Evolutionary conservation across 2,797 vertebrate genomes (phyloP).

Genomic region (Karalla daura): DNA sequence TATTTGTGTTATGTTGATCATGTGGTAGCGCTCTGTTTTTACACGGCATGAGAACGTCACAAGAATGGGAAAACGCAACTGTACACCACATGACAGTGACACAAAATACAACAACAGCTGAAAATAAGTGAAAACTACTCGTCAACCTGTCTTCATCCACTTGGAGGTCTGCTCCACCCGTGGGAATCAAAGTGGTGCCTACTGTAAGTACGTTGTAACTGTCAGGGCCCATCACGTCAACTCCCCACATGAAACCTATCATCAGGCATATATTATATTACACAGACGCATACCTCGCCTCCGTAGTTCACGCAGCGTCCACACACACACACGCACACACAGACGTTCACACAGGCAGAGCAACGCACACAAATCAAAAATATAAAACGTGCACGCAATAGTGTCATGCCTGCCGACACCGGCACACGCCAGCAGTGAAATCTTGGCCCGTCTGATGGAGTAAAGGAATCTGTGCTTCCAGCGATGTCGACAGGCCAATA

Average conservation of each 20-base stretch:
- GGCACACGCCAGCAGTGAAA: conserved; percentile 49
- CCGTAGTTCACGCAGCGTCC: background rate
- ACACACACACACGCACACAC: background rate
- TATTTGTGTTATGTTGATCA: conserved; percentile 3
- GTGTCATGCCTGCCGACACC: conserved; percentile 49
- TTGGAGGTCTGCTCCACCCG: conserved; percentile 9
- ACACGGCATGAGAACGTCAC: too few relatives aligned
- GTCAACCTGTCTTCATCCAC: conserved; percentile 14
- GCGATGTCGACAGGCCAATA: conserved; percentile 55
- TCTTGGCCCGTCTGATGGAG: conserved; percentile 46
- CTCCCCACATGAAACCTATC: conserved; percentile 34
- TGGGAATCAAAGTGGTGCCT: conserved; percentile 8
- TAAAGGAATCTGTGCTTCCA: conserved; percentile 44
- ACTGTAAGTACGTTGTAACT: conserved; percentile 17
- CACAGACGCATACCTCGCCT: background rate
- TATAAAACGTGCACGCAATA: conserved; percentile 33
- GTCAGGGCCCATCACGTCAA: conserved; percentile 31
- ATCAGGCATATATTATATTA: conserved; percentile 29
- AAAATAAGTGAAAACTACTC: conserved; percentile 9
- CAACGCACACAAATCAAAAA: conserved; percentile 37
- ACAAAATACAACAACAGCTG: background rate
- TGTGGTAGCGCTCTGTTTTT: background rate
- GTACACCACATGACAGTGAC: background rate
- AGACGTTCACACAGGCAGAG: background rate
- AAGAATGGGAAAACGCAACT: background rate